phyloP scores from a whole-genome alignment of 2,888 invertebrate genomes.

The Dolichopus griseipennis region DNA sequence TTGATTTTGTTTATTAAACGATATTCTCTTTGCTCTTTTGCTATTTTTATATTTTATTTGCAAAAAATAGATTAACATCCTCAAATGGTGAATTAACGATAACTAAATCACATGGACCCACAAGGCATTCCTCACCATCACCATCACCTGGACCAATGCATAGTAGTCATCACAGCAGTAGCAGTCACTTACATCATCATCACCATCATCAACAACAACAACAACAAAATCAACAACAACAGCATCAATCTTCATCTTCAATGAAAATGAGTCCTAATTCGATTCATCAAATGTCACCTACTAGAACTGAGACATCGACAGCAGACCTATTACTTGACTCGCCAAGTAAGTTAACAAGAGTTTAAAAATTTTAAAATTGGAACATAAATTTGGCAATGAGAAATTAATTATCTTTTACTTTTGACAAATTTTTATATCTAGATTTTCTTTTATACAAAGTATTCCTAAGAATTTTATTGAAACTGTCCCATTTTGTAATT shows the following conservation, averaged over 20 bases:
- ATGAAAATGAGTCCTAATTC: slow-evolving; percentile 56
- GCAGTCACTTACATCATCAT: slow-evolving; percentile 17
- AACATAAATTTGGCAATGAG: too few species aligned
- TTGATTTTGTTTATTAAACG: slow-evolving; percentile 11
- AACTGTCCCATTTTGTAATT: too few species aligned
- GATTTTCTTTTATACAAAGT: too few species aligned
- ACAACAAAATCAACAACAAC: slow-evolving; percentile 30
- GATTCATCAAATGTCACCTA: slow-evolving; percentile 48
- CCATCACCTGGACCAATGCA: slow-evolving; percentile 31
- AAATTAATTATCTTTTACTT: too few species aligned
- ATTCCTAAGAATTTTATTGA: too few species aligned
- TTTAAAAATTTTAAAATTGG: too few species aligned
- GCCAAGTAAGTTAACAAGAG: slow-evolving; percentile 59
- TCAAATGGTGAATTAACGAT: slow-evolving; percentile 77
- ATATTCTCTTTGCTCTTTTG: slow-evolving; percentile 10
- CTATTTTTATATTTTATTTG: slow-evolving; percentile 22
- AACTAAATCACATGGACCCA: slow-evolving; percentile 62
- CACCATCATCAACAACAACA: slow-evolving; percentile 21
- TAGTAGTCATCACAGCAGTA: slow-evolving; percentile 26
- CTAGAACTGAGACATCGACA: slow-evolving; percentile 52
- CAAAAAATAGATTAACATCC: slow-evolving; percentile 53
- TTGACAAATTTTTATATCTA: too few species aligned
- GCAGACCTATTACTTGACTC: slow-evolving; percentile 69
- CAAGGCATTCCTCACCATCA: slow-evolving; percentile 26
- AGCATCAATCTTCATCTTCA: slow-evolving; percentile 43